These are phyloP conservation scores for Propithecus perrieri DNA, from an alignment of 2,797 vertebrate genomes.

Conservation along the genomic window DNA sequence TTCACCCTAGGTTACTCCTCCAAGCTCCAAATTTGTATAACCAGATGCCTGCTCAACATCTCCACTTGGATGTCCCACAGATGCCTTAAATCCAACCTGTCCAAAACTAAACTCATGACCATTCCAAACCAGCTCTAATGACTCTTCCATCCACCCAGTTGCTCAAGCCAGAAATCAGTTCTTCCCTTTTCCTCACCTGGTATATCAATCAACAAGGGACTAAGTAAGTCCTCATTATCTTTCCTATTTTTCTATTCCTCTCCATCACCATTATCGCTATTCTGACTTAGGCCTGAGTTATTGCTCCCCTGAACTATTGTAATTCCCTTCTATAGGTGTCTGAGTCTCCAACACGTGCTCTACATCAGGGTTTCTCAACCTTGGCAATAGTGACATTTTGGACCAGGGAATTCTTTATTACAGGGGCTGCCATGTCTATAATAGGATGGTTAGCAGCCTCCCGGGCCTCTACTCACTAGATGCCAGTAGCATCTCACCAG, in stretches of 20 bases:
- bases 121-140: conserved; percentile 61
- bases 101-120: conserved; percentile 53
- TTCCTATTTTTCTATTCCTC: conserved; percentile 33
- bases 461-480: background rate
- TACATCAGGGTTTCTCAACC: conserved; percentile 9
- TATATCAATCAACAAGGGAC: conserved; percentile 54
- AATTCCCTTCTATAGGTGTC: background rate
- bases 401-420: background rate
- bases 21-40: conserved; percentile 24
- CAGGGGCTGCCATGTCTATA: background rate
- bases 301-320: background rate
- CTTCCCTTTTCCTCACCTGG: conserved; percentile 44
- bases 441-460: background rate
- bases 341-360: background rate
- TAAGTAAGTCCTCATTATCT: conserved; percentile 31
- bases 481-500: background rate
- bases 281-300: background rate
- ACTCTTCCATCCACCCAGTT: conserved; percentile 55
- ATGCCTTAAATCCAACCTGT: conserved; percentile 55
- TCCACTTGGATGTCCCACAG: conserved; percentile 58
- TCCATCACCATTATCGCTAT: background rate
- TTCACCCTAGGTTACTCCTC: conserved; percentile 54
- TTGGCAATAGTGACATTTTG: background rate
- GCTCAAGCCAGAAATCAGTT: conserved; percentile 58
- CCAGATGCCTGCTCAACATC: conserved; percentile 60